Evolutionary conservation across 1,140 invertebrate species (phyloP).

Genomic region (Neodiprion fabricii): DNA sequence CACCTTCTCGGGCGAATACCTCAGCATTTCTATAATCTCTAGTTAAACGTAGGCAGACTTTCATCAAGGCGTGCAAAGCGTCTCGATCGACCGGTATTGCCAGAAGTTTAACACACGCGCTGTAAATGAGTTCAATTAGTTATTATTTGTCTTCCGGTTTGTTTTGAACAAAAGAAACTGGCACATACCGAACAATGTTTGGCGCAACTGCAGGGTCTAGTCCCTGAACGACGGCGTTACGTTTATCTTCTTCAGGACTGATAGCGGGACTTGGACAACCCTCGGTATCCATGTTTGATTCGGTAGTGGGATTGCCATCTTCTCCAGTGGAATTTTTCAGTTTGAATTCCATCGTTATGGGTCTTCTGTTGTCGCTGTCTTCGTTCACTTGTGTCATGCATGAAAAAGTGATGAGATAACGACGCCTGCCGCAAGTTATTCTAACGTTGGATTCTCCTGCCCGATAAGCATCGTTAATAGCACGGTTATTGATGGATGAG

Average conservation of each 20-base stretch:
- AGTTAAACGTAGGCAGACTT: constrained; percentile 79
- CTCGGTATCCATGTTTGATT: constrained; percentile 57
- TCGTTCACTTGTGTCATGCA: constrained; percentile 86
- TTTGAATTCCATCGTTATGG: constrained; percentile 78
- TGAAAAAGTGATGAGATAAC: constrained; percentile 82
- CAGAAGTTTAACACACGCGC: constrained; percentile 76
- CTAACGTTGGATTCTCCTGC: constrained; percentile 76
- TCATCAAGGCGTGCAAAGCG: constrained; percentile 79
- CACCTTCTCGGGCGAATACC: constrained; percentile 78
- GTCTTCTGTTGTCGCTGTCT: constrained; percentile 83
- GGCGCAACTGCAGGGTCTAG: constrained; percentile 52
- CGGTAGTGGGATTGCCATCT: constrained; percentile 48
- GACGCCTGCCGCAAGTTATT: constrained; percentile 76
- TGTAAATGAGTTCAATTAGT: constrained; percentile 35
- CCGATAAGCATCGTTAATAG: constrained; percentile 86
- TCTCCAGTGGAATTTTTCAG: constrained; percentile 41
- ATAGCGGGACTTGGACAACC: constrained; percentile 27
- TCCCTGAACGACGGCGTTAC: constrained; percentile 51
- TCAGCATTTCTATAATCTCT: constrained; percentile 78
- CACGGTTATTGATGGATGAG: constrained; percentile 75
- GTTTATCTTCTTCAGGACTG: constrained; percentile 42
- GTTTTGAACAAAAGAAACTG: not conserved
- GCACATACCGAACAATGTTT: constrained; percentile 50
- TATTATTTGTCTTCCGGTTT: not conserved
- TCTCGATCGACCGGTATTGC: constrained; percentile 76